Base-by-base conservation (phyloP, 2,888 invertebrate genomes). In the Heteromurus nitidus region DNA sequence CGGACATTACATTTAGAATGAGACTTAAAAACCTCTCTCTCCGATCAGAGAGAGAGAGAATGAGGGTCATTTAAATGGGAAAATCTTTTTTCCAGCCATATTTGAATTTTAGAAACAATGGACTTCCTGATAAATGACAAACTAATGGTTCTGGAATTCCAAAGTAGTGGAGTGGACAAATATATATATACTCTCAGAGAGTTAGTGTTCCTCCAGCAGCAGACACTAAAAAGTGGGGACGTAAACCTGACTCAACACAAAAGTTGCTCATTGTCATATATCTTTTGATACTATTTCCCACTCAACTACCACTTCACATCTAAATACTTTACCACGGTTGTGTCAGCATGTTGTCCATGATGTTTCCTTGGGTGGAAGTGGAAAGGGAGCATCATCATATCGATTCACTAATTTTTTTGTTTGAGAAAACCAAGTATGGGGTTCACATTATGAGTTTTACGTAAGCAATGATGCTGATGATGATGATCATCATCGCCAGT, bases 21-120 rank as follows among this genome's bases (percentile, higher is more conserved):
- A n/a, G n/a, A n/a, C n/a, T n/a, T n/a, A n/a, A n/a, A n/a, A n/a
- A n/a, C n/a, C 36, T 36, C 7, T 50, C 62, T 50, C 50, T 64
- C 24, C 53, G 67, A 28, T 26, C 53, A 16, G 30, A 30, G 42
- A 42, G 67, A 58, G 28, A 67, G 58, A 36, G 60, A 77, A 60
- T 28, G 22, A 42, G 24, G 16, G 62, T 36, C 77, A 77, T 77
- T 77, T 69, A 69, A 50, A 47, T 69, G 62, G 69, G 22, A 11
- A n/a, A 24, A 22, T 55, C n/a, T 68, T 44, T 67, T 76, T 76
- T 53, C 44, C 60, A 53, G 42, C 70, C 72, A 72, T 79, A 65
- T 72, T 79, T 72, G 72, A 79, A 79, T 36, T n/a, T 50, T 64
- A 50, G 79, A 77, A 72, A 79, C 79, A 72, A 70, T 72, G 47